phyloP scores from a whole-genome alignment of 1,140 invertebrate species.

The Sminthurides bifidus region DNA sequence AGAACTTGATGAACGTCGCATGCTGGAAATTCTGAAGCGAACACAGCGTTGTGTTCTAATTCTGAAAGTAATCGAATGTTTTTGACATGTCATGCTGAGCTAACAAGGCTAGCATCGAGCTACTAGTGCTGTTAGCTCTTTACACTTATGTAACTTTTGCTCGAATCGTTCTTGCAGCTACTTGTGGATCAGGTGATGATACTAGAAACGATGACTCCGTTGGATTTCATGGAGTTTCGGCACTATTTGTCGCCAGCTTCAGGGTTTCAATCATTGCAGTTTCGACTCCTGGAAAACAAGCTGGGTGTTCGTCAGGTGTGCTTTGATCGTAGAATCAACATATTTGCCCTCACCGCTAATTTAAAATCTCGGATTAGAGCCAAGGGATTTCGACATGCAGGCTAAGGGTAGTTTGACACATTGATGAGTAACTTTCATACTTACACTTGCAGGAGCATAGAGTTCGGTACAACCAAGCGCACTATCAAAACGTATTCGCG shows the following conservation, averaged over 20 bases:
- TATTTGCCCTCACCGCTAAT: neutral
- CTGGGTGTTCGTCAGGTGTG: conserved; percentile 69
- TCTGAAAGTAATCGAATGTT: conserved; percentile 57
- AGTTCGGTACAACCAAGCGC: conserved; percentile 81
- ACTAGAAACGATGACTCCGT: conserved; percentile 92
- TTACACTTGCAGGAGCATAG: conserved; percentile 51
- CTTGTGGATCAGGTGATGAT: conserved; percentile 94
- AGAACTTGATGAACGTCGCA: conserved; percentile 78
- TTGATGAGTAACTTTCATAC: conserved; percentile 1
- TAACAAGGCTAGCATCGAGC: no score
- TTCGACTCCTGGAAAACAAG: conserved; percentile 92
- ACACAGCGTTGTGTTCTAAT: conserved; percentile 86
- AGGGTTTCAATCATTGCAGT: conserved; percentile 95
- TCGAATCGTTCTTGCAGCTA: conserved; percentile 46
- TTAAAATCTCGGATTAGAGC: neutral
- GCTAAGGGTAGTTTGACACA: no score
- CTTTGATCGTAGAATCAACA: neutral
- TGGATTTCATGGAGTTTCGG: conserved; percentile 95
- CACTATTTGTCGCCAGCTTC: conserved; percentile 85
- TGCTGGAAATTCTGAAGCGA: conserved; percentile 81
- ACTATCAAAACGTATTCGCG: conserved; percentile 76
- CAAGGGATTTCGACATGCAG: no score
- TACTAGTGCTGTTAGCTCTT: neutral
- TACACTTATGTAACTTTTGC: neutral
- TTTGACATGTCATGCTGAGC: neutral